phyloP scores from a whole-genome alignment of 1,140 invertebrate species.

The Lineus longissimus region DNA sequence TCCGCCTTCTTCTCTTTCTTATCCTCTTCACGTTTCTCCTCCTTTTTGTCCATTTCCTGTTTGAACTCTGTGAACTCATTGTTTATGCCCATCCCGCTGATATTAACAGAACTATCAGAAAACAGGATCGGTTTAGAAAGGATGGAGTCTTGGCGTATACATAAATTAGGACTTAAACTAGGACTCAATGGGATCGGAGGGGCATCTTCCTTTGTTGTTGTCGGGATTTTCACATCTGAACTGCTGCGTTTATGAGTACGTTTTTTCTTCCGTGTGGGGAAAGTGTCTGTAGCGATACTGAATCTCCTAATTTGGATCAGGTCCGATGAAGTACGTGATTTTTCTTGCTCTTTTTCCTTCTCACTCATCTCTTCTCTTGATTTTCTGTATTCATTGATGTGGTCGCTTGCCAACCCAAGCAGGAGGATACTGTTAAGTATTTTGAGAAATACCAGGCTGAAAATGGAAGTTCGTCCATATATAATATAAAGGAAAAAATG shows the following conservation, averaged over 20 bases:
- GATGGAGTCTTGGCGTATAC: conserved; percentile 20
- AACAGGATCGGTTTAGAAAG: conserved; percentile 69
- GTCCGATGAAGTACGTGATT: conserved; percentile 19
- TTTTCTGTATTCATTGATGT: conserved; percentile 72
- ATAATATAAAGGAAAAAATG: not conserved
- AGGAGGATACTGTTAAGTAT: conserved; percentile 83
- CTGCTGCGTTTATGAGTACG: conserved; percentile 21
- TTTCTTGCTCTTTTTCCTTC: conserved; percentile 45
- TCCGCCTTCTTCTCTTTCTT: not conserved
- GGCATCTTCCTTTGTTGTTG: not conserved
- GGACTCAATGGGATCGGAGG: not conserved
- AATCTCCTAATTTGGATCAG: not conserved
- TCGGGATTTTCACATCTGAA: not conserved
- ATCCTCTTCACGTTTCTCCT: not conserved
- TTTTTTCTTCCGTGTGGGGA: conserved; percentile 29
- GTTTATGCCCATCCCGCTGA: conserved; percentile 51
- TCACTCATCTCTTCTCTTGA: conserved; percentile 28
- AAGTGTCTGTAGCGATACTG: conserved; percentile 22
- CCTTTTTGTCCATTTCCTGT: not conserved
- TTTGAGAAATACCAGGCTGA: conserved; percentile 70
- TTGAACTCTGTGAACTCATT: conserved; percentile 37
- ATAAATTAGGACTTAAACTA: not conserved
- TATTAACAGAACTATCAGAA: conserved; percentile 83
- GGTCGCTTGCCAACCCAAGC: conserved; percentile 79
- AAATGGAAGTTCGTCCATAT: conserved; percentile 20